Percentiles rank a stretch among this genome's conserved stretches.
Evolutionary conservation across 2,797 vertebrate species (phyloP).

Genomic region (Propithecus perrieri): DNA sequence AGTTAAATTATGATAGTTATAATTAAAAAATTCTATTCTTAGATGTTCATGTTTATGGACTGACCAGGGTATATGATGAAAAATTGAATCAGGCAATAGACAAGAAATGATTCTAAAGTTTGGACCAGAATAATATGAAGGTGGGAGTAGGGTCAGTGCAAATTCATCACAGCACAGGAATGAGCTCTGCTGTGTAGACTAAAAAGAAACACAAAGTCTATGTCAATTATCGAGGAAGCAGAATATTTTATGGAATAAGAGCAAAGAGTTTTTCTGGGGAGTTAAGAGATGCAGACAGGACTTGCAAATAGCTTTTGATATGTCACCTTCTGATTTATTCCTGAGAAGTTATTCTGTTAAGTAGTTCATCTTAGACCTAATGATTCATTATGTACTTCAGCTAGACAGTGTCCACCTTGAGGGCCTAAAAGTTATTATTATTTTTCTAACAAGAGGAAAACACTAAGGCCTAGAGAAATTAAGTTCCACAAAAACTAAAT

Average conservation of each 20-base stretch:
- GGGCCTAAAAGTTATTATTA: background rate
- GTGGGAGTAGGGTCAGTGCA: rapidly evolving
- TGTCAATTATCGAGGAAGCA: background rate
- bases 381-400: background rate
- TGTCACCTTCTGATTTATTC: background rate
- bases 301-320: background rate
- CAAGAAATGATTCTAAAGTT: background rate
- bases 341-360: background rate
- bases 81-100: background rate
- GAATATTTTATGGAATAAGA: background rate
- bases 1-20: background rate
- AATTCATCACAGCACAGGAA: background rate
- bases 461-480: background rate
- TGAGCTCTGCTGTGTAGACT: background rate
- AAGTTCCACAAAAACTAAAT: background rate
- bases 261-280: background rate
- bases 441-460: background rate
- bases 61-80: background rate
- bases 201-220: background rate
- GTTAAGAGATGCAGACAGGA: background rate
- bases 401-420: background rate
- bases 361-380: background rate
- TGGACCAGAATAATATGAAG: background rate
- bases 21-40: background rate
- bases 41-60: background rate